Percentiles rank a stretch among this genome's conserved stretches.
Evolutionary conservation across 1,140 invertebrate species (phyloP).

Genomic region (Ericerus pela): DNA sequence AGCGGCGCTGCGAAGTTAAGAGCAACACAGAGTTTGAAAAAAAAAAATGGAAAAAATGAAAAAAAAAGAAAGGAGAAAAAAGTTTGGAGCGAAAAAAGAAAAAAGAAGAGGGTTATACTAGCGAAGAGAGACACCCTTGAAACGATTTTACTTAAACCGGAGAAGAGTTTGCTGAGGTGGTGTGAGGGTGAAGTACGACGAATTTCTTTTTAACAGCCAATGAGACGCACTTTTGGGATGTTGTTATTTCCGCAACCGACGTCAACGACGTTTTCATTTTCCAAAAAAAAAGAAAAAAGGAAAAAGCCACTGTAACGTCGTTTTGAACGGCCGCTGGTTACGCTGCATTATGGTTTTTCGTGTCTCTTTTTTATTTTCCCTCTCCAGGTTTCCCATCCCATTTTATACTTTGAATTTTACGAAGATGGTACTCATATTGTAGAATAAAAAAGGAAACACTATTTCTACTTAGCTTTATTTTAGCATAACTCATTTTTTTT

Average conservation of each 20-base stretch:
- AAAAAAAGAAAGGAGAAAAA: no score
- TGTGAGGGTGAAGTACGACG: neutral
- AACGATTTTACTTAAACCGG: neutral
- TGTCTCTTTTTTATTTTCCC: constrained; percentile 1
- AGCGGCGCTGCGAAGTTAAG: constrained; percentile 9
- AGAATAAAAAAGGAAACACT: no score
- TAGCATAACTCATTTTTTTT: no score
- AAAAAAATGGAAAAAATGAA: no score
- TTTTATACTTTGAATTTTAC: no score
- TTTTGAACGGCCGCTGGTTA: neutral
- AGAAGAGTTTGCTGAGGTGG: neutral
- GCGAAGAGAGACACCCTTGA: constrained; percentile 7
- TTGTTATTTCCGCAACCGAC: constrained; percentile 5
- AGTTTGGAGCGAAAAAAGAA: no score
- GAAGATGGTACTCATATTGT: no score
- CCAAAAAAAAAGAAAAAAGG: no score
- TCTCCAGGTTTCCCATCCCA: neutral
- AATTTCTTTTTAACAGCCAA: constrained; percentile 9
- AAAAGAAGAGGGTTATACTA: no score
- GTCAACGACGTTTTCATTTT: neutral
- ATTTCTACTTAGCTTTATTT: no score
- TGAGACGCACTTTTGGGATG: constrained; percentile 9
- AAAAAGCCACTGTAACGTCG: neutral
- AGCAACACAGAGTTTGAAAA: constrained; percentile 7
- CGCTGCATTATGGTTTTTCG: constrained; percentile 9